phyloP scores from a whole-genome alignment of 2,888 invertebrate species.

The Caenorhabditis afra region DNA sequence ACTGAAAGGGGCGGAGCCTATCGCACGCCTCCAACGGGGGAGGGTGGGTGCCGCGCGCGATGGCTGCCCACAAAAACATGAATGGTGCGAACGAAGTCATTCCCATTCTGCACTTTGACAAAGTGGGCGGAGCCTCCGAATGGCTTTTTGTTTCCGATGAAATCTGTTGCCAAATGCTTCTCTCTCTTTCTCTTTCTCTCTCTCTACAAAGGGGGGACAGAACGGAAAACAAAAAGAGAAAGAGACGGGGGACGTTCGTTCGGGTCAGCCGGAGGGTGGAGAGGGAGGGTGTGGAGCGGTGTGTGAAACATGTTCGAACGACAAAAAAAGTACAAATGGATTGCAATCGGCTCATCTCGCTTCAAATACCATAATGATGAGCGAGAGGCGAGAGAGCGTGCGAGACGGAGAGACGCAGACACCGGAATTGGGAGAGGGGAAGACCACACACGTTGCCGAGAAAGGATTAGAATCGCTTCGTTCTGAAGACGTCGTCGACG shows the following conservation, averaged over 20 bases:
- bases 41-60: background rate
- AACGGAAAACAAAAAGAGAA: background rate
- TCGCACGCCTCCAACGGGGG: background rate
- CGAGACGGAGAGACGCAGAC: conserved; percentile 7
- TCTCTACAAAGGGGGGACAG: no score
- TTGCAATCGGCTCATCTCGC: conserved; percentile 59
- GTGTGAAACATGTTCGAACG: conserved; percentile 36
- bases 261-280: background rate
- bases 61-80: conserved; percentile 14
- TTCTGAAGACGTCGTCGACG: background rate
- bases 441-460: conserved; percentile 51
- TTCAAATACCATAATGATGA: conserved; percentile 57
- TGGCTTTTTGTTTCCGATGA: conserved; percentile 3
- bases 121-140: conserved; percentile 11
- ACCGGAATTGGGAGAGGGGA: conserved; percentile 28
- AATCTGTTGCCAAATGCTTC: no score
- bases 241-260: background rate
- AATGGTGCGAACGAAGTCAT: conserved; percentile 19
- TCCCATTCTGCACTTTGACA: conserved; percentile 40
- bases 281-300: background rate
- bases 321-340: conserved; percentile 51
- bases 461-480: conserved; percentile 41
- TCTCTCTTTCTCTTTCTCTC: no score
- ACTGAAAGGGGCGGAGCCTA: conserved; percentile 10
- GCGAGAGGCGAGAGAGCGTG: conserved; percentile 19